Evolutionary conservation across 2,888 invertebrate species (phyloP), one percentile per base, ranked within the genome.

Genomic region (Tetanocera ferruginea): DNA sequence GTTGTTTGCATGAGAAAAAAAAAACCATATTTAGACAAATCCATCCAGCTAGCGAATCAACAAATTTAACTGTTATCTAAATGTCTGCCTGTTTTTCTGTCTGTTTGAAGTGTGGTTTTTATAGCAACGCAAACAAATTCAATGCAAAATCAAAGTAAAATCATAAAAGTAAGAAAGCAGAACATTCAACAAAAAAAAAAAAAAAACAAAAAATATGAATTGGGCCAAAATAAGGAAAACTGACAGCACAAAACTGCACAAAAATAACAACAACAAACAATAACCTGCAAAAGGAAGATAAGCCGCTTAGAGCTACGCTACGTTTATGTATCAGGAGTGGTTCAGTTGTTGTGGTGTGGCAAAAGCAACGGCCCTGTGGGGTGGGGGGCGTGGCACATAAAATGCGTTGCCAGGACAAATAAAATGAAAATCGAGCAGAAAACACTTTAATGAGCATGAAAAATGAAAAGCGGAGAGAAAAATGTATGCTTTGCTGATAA

Each of bases 251-350:
- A 66, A n/a, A 11, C 31, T n/a, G 37, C 19, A 19, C 9, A 66
- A 23, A 6, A 28, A 51, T 19, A 19, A 6, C 34, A 37, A 19
- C 57, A 31, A 5, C 23, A 23, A 8, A 43, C 60, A 57, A 55
- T 52, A 75, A 75, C 82, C 85, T 84, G 84, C 84, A 83, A 85
- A 84, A 83, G 82, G 84, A 85, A 85, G 86, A 86, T 86, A 86
- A 86, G 84, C 86, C 83, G 85, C 86, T 86, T 86, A 86, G 81
- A 75, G 78, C 74, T 31, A n/a, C 49, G 78, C 74, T 17, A n/a
- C 49, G 43, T 67, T 67, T 67, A 49, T 49, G 49, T 3, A 25
- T 69, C 51, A 23, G 49, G 49, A 69, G 69, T 49, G 69, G 43
- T 14, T 23, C 67, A 28, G 60, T 28, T 14, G 25, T 60, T 11